These are phyloP conservation scores for Gymnocephalus cernua DNA, from an alignment of 2,113 vertebrate genomes.

Conservation along the genomic window DNA sequence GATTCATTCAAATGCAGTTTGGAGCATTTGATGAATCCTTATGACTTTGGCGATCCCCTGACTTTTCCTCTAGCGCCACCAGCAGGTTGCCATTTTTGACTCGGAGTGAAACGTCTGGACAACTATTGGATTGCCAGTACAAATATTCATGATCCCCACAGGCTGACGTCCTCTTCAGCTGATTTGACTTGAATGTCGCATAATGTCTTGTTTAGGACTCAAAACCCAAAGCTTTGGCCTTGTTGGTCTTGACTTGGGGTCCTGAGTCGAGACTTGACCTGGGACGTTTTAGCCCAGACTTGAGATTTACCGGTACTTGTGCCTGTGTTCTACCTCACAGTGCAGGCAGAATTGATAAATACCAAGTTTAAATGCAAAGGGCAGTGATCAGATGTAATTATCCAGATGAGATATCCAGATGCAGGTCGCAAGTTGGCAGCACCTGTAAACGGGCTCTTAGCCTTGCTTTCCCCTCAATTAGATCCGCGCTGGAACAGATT, in stretches of 20 bases:
- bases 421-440: not conserved
- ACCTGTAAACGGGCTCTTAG: slow-evolving; percentile 13
- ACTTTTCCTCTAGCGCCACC: not conserved
- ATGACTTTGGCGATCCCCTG: not conserved
- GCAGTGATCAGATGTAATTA: slow-evolving; percentile 1
- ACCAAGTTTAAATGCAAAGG: not conserved
- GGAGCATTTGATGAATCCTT: not conserved
- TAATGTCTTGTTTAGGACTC: not conserved
- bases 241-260: too few species aligned
- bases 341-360: not conserved
- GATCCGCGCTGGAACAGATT: slow-evolving; percentile 17
- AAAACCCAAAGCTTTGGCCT: not conserved
- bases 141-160: not conserved
- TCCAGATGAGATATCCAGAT: not conserved
- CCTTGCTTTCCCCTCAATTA: slow-evolving; percentile 27
- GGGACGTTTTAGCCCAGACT: not conserved
- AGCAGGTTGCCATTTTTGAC: not conserved
- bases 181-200: too few species aligned
- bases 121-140: not conserved
- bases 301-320: not conserved
- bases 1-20: too few species aligned
- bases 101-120: not conserved
- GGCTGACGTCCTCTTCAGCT: not conserved
- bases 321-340: not conserved
- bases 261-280: not conserved